Evolutionary conservation across 2,113 vertebrate species (phyloP), one percentile per base, ranked within the genome.

Genomic region (Trinectes maculatus): DNA sequence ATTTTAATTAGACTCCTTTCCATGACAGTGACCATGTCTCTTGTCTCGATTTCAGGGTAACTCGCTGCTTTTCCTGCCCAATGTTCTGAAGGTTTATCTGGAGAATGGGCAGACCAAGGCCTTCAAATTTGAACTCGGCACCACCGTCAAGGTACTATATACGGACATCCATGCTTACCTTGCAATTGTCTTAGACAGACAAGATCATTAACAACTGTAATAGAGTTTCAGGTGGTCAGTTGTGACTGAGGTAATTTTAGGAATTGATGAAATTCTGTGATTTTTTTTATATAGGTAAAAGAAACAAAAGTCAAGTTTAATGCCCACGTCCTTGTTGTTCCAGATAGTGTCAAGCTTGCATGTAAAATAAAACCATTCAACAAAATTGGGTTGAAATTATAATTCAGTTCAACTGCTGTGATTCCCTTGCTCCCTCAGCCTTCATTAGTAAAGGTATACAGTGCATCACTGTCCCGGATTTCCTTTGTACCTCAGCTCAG

Each of bases 91-190:
- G 89, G 93, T 99, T 1, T 99, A 98, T 80, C 88, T 99, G 89
- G 98, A 99, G 90, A 99, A 99, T 0, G 97, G 98, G 39, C 98
- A 99, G 89, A 99, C 98, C 2, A 99, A 99, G 89, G 98, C 98
- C 15, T 99, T 99, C 87, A 96, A 96, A 81, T 98, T 98, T 85
- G 96, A 98, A 57, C 88, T 85, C 1, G 94, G 82, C 89, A 99
- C 98, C 55, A 98, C 96, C 2, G 97, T 98, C 49, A 99, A 99
- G 96, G 97, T 98, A 94, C 5, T 7, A 1, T 2, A 1, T 42
- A 1, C 24, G 31, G 2, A 42, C 37, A 13, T 16, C 9, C 12
- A 24, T 9, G 56, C 31, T 19, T 54, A 12, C 48, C 8, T 28
- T 9, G n/a, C 8, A 11, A 19, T 6, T 6, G 3, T n/a, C n/a